Evolutionary conservation across 2,797 vertebrate species (phyloP), one percentile per base, ranked within the genome.

Genomic region (Sebastes flavidus): DNA sequence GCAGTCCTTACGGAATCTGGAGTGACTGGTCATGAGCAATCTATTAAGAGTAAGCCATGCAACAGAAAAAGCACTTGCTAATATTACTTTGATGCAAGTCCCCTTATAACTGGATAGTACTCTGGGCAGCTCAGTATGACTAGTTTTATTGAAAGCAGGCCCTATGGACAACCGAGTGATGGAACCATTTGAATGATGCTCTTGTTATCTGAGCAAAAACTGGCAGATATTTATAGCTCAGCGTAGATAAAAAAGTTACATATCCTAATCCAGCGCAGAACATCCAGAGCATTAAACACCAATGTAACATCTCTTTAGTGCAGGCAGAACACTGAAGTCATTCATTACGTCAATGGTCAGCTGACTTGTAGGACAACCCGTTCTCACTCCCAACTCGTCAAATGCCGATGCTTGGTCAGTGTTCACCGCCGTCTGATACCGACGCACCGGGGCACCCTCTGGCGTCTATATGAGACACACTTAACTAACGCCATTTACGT

Each of bases 1-100:
- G 71, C 32, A 71, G 54, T 75, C 75, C 24, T 27, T 27, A 7
- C 55, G 54, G 82, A 77, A 62, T 79, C 63, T 60, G 62, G 25
- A 74, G n/a, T 38, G 34, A 59, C 58, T 46, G 49, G 58, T 81
- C 76, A 82, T 65, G 66, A 67, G 61, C 25, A 34, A 46, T 75
- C 54, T 74, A 63, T 72, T 79, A 72, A 34, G 77, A 74, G 11
- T 29, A 65, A 72, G 32, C 70, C 24, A 71, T 63, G 16, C 58
- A 68, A 71, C 18, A 46, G 58, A 77, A 67, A 49, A 70, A 30
- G 12, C 22, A 14, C 29, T 16, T 8, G 16, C 16, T 46, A 14
- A 71, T 22, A 25, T 65, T 27, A 27, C 34, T 30, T 68, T 72
- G 36, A 5, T 60, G 24, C 6, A 63, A 42, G 8, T 62, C 30